A percentile compares a stretch with the other conserved stretches of the same genome.
These are phyloP conservation scores for Andrena cerasifolii DNA, from an alignment of 1,140 invertebrate genomes.

Conservation along the genomic window DNA sequence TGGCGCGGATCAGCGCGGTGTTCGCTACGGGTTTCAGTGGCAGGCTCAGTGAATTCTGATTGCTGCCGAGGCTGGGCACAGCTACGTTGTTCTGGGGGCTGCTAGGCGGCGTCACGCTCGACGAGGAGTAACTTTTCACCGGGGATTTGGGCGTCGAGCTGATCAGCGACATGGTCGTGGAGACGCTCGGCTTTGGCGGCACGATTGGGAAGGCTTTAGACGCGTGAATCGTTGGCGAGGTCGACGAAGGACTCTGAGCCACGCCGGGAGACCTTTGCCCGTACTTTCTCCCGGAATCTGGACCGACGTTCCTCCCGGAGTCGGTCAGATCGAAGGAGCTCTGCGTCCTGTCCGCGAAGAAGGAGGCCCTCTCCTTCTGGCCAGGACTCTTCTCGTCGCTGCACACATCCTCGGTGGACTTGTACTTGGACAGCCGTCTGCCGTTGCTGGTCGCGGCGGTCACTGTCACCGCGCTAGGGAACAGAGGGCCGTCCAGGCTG, in stretches of 20 bases:
- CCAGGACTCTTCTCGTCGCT: conserved; percentile 65
- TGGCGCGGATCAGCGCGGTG: conserved; percentile 78
- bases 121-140: background rate
- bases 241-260: conserved; percentile 37
- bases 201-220: conserved; percentile 45
- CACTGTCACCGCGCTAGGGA: conserved; percentile 59
- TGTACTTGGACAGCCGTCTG: conserved; percentile 75
- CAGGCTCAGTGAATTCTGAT: conserved; percentile 1
- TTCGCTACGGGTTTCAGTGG: conserved; percentile 45
- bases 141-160: background rate
- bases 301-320: conserved; percentile 41
- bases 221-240: conserved; percentile 8
- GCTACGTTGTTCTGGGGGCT: background rate
- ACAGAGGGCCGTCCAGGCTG: conserved; percentile 71
- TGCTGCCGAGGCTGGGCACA: background rate
- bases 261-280: conserved; percentile 59
- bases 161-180: conserved; percentile 6
- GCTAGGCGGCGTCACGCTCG: background rate
- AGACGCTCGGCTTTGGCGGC: conserved; percentile 28
- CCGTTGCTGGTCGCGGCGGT: conserved; percentile 68
- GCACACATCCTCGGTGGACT: conserved; percentile 84
- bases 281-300: conserved; percentile 48
- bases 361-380: conserved; percentile 56
- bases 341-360: conserved; percentile 72
- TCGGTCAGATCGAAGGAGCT: conserved; percentile 77